These are phyloP conservation scores for Streptopelia turtur DNA, from an alignment of 2,797 vertebrate genomes.

Conservation along the genomic window DNA sequence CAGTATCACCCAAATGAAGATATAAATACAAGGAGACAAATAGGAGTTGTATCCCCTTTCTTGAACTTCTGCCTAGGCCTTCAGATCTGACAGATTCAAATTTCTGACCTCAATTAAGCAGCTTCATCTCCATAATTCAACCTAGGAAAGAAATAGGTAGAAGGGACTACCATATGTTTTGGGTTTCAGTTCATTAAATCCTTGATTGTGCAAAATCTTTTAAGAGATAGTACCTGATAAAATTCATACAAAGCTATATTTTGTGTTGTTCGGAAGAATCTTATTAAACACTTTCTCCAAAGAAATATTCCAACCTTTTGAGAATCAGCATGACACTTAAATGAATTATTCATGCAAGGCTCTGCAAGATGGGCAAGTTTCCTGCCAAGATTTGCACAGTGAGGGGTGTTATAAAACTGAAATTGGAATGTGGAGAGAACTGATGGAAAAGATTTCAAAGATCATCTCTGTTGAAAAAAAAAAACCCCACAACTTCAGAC, in stretches of 20 bases:
- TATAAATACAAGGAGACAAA: background rate
- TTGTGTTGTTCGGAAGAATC: constrained; percentile 67
- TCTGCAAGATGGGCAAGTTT: constrained; percentile 74
- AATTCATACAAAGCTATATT: constrained; percentile 13
- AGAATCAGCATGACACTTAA: constrained; percentile 74
- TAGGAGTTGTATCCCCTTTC: background rate
- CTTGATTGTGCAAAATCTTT: constrained; percentile 16
- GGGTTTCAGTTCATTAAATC: constrained; percentile 37
- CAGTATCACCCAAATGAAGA: background rate
- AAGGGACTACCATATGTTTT: constrained; percentile 26
- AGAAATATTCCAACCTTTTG: constrained; percentile 70
- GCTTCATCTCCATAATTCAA: background rate
- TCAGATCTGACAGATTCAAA: background rate
- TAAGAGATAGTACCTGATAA: constrained; percentile 2
- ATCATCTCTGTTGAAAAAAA: constrained; percentile 51
- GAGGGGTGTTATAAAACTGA: constrained; percentile 75
- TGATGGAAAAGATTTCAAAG: constrained; percentile 73
- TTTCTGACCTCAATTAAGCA: constrained; percentile 39
- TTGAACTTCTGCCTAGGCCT: background rate
- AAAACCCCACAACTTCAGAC: background rate
- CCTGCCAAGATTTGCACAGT: constrained; percentile 77
- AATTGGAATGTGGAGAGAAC: constrained; percentile 70
- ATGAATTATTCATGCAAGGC: constrained; percentile 80
- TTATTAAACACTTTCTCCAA: constrained; percentile 76
- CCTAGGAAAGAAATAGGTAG: constrained; percentile 26